Percentiles rank a stretch among this genome's conserved stretches.
Evolutionary conservation across 2,888 invertebrate genomes (phyloP).

Genomic region (Nomada fucata): DNA sequence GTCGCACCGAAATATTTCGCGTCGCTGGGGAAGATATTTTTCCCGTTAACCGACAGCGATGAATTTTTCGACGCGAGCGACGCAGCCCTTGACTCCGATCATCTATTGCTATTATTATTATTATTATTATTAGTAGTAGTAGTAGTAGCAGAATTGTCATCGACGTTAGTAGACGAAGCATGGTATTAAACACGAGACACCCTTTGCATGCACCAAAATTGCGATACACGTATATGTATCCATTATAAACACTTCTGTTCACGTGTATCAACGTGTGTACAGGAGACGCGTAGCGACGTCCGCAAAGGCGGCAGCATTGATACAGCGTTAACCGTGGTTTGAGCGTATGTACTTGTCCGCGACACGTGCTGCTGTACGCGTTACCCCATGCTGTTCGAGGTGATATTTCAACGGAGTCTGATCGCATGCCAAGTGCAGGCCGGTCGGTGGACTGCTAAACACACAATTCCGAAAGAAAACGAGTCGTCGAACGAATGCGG

Average conservation of each 20-base stretch:
- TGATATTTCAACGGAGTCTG: slow-evolving; percentile 38
- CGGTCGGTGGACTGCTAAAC: not conserved
- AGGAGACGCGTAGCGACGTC: not conserved
- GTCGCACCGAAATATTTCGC: not conserved
- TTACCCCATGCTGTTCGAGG: slow-evolving; percentile 2
- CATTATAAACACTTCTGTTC: no score
- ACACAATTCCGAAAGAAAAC: slow-evolving; percentile 8
- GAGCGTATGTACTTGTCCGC: slow-evolving; percentile 14
- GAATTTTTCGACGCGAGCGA: no score
- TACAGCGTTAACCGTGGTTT: slow-evolving; percentile 12
- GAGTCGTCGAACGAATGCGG: not conserved
- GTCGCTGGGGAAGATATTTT: no score
- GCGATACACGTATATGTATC: no score
- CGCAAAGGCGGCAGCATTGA: not conserved
- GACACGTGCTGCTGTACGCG: slow-evolving; percentile 29
- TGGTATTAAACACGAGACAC: no score
- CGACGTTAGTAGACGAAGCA: no score
- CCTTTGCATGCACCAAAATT: no score
- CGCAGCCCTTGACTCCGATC: no score
- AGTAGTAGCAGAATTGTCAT: no score
- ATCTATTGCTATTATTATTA: no score
- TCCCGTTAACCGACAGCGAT: no score
- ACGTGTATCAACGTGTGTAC: not conserved
- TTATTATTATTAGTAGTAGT: no score
- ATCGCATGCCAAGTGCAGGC: slow-evolving; percentile 35